Base-by-base conservation (phyloP, 2,888 invertebrate species). In the Macropis europaea region DNA sequence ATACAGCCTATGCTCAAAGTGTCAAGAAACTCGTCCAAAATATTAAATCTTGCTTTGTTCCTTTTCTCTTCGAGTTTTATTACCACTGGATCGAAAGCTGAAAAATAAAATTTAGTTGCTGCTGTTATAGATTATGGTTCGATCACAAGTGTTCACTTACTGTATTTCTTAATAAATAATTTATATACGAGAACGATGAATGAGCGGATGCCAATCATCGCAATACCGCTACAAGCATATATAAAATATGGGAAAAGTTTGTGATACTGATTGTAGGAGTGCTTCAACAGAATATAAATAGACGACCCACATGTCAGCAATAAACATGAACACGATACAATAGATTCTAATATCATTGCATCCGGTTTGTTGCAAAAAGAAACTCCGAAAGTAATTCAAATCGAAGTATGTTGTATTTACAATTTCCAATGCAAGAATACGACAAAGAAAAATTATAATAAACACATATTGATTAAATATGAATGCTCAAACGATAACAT, bases 291-390 rank as follows among this genome's bases (percentile, higher is more conserved):
- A 3, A 73, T 64, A 48, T 85, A 79, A 47, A 85, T 72, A 32
- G 76, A 82, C 2, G 69, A 79, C 9, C 83, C 81, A 9, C 82
- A 84, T 9, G 80, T 82, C 11, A 87, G 61, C 7, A 83, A 3
- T 7, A 87, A 68, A 70, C 80, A 82, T 24, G 80, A 63, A 43
- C 80, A 81, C 0, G 87, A 83, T 34, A 85, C 67, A 7, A 82
- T 40, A 0, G 84, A 75, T 48, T 84, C 83, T n/a, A 77, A 60
- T 47, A 86, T 71, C 86, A 87, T 87, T 30, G 38, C 38, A 52
- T 56, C 13, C 13, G 26, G 24, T 53, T 34, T 26, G 1, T 17
- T 11, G 0, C 7, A 2, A 24, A 2, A 26, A 26, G 13, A 17
- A 17, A 11, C 7, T 15, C n/a, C 24, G 7, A 3, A 7, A 52